phyloP scores from a whole-genome alignment of 2,888 invertebrate species.

The Cephus sareptanus region DNA sequence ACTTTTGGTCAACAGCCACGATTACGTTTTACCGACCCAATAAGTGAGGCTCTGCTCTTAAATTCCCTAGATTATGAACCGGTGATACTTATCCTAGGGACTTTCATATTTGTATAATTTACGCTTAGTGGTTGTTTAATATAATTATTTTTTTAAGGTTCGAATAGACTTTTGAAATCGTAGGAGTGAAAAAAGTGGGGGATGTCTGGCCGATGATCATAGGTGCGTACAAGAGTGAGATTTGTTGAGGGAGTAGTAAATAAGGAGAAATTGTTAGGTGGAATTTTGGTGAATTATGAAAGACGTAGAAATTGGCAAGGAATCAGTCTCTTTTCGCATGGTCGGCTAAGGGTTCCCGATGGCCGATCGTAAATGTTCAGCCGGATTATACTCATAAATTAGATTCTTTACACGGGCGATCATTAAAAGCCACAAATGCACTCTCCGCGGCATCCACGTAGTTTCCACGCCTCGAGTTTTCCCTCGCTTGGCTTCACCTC shows the following conservation, averaged over 20 bases:
- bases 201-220: neutral
- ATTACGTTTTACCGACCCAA: neutral
- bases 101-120: neutral
- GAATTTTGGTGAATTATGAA: neutral
- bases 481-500: neutral
- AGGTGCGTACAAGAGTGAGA: neutral
- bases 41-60: neutral
- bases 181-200: neutral
- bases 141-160: neutral
- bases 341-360: neutral
- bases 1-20: neutral
- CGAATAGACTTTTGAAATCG: neutral
- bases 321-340: neutral
- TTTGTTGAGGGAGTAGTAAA: neutral
- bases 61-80: neutral
- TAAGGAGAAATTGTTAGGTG: neutral
- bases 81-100: neutral
- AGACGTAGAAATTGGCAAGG: neutral
- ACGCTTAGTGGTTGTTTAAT: neutral
- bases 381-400: conserved; percentile 43
- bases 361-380: neutral
- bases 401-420: conserved; percentile 40
- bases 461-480: neutral
- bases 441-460: neutral
- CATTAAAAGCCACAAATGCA: neutral